Conservation (phyloP, 2,797 vertebrate genomes). For the Parauchenoglanis punctatus region DNA sequence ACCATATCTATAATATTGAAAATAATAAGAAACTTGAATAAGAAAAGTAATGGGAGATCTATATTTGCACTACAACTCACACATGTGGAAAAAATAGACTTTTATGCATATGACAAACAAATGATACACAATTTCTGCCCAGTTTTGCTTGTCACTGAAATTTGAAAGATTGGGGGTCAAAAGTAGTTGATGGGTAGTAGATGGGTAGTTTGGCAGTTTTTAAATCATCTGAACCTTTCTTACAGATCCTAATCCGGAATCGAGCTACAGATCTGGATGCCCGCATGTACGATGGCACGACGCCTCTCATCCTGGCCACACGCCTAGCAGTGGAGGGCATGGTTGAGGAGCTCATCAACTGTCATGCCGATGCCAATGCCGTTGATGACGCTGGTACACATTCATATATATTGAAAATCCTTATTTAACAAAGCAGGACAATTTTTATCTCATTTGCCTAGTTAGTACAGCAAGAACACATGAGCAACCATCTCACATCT, state of each 20-base stretch:
- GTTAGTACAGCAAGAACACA: not conserved
- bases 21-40: not conserved
- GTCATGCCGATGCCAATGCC: constrained; percentile 92
- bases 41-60: not conserved
- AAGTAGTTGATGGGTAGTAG: no score
- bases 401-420: not conserved
- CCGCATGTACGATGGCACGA: constrained; percentile 95
- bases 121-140: not conserved
- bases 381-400: constrained; percentile 90
- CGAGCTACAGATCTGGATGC: constrained; percentile 93
- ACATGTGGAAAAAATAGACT: not conserved
- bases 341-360: constrained; percentile 96
- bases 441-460: not conserved
- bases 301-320: constrained; percentile 91
- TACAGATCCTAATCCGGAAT: constrained; percentile 94
- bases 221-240: not conserved
- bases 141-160: not conserved
- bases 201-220: no score
- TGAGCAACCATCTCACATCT: not conserved
- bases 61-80: not conserved
- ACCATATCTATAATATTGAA: not conserved
- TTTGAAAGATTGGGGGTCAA: not conserved
- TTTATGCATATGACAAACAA: not conserved
- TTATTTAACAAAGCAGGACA: not conserved
- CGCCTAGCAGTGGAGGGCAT: constrained; percentile 95